Conservation (phyloP, 2,113 vertebrate genomes). For the Sinocyclocheilus anophthalmus region DNA sequence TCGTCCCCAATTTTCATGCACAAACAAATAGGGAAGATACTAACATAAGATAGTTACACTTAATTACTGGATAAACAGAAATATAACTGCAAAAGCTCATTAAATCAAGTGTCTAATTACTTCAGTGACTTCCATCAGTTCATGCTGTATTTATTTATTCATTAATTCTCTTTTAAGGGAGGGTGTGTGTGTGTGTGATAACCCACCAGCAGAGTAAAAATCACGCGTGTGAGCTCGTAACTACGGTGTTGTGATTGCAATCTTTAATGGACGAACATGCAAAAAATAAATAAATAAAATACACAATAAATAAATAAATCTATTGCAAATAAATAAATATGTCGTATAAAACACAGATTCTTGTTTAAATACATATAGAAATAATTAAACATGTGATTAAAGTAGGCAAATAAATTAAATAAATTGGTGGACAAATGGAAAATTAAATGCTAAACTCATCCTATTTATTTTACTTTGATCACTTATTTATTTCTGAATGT, state of each 20-base stretch:
- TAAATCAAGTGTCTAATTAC: slow-evolving; percentile 19
- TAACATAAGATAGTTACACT: slow-evolving; percentile 27
- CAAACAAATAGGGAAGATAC: slow-evolving; percentile 40
- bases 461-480: too few species aligned
- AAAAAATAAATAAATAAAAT: too few species aligned
- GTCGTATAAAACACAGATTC: too few species aligned
- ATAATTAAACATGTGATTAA: too few species aligned
- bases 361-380: too few species aligned
- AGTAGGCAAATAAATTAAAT: too few species aligned
- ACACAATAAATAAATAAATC: too few species aligned
- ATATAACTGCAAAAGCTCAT: slow-evolving; percentile 24
- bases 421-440: too few species aligned
- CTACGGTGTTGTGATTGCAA: slow-evolving; percentile 4
- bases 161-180: slow-evolving; percentile 1
- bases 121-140: slow-evolving; percentile 20
- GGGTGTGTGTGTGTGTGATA: background rate
- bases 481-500: too few species aligned
- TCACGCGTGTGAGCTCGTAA: background rate
- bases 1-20: slow-evolving; percentile 15
- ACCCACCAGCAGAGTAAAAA: background rate
- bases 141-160: slow-evolving; percentile 28
- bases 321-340: too few species aligned
- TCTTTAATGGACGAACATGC: too few species aligned
- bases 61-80: slow-evolving; percentile 41
- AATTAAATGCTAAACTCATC: too few species aligned